These are phyloP conservation scores for Bolborhynchus lineola DNA, from an alignment of 2,113 vertebrate species.

Conservation along the genomic window DNA sequence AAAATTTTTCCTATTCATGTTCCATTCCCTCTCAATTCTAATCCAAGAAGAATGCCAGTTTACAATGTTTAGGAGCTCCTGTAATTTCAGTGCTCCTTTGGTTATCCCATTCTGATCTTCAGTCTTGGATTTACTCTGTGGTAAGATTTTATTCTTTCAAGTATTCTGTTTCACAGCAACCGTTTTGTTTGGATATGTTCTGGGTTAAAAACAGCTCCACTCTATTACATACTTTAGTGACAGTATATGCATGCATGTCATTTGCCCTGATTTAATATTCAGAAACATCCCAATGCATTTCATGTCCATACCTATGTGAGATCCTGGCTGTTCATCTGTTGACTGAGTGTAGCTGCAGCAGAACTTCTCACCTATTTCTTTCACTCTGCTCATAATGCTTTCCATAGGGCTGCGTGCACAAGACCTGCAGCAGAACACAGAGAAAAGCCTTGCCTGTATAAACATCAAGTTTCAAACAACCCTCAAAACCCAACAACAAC, in stretches of 20 bases:
- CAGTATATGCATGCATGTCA: rapidly evolving
- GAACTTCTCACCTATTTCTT: constrained; percentile 85
- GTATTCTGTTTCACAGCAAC: background rate
- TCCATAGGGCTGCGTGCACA: constrained; percentile 86
- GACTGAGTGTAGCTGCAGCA: constrained; percentile 88
- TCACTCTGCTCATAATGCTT: constrained; percentile 80
- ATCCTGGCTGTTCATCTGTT: constrained; percentile 85
- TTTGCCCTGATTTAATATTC: background rate
- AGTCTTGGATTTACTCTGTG: background rate
- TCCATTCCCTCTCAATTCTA: background rate
- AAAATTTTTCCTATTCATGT: background rate
- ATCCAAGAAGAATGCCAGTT: background rate
- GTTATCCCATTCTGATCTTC: background rate
- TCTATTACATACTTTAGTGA: background rate
- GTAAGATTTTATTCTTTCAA: background rate
- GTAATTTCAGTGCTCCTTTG: background rate
- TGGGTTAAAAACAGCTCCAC: background rate
- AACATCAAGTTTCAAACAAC: background rate
- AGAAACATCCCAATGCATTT: background rate
- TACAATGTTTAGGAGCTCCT: background rate
- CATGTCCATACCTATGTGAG: constrained; percentile 85
- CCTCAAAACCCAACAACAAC: background rate
- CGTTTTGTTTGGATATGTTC: background rate
- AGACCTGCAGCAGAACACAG: constrained; percentile 71
- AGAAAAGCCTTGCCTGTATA: background rate